phyloP scores from a whole-genome alignment of 2,113 vertebrate species.

The Zootoca vivipara region DNA sequence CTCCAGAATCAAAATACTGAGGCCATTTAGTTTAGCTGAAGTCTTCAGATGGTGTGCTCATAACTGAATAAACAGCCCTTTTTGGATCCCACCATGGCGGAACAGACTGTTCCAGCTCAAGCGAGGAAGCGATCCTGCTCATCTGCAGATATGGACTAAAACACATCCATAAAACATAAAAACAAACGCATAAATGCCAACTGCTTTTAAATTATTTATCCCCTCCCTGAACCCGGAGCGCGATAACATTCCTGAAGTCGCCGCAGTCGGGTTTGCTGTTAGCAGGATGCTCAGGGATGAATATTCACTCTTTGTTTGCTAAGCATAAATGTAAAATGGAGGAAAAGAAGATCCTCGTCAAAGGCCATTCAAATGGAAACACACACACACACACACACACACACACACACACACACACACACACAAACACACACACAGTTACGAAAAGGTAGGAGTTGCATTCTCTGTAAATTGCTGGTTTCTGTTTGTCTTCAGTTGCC shows the following conservation, averaged over 20 bases:
- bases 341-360: slow-evolving; percentile 55
- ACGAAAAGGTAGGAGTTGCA: background rate
- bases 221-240: slow-evolving; percentile 33
- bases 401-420: background rate
- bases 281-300: slow-evolving; percentile 45
- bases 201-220: slow-evolving; percentile 73
- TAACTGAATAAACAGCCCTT: background rate
- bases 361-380: slow-evolving; percentile 63
- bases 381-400: accelerated
- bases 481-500: background rate
- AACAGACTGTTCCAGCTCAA: slow-evolving; percentile 27
- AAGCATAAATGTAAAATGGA: slow-evolving; percentile 55
- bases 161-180: slow-evolving; percentile 63
- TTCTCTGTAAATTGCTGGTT: slow-evolving; percentile 20
- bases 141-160: slow-evolving; percentile 49
- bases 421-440: background rate
- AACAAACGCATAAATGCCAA: slow-evolving; percentile 51
- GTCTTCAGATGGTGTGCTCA: background rate
- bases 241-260: slow-evolving; percentile 48
- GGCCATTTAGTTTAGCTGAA: background rate
- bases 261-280: slow-evolving; percentile 19
- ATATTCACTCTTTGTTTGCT: slow-evolving; percentile 53
- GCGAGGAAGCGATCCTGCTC: slow-evolving; percentile 38
- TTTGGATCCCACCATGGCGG: background rate
- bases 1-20: background rate